These are phyloP conservation scores for Clarias laeviceps DNA, from an alignment of 2,797 vertebrate genomes.

Conservation along the genomic window DNA sequence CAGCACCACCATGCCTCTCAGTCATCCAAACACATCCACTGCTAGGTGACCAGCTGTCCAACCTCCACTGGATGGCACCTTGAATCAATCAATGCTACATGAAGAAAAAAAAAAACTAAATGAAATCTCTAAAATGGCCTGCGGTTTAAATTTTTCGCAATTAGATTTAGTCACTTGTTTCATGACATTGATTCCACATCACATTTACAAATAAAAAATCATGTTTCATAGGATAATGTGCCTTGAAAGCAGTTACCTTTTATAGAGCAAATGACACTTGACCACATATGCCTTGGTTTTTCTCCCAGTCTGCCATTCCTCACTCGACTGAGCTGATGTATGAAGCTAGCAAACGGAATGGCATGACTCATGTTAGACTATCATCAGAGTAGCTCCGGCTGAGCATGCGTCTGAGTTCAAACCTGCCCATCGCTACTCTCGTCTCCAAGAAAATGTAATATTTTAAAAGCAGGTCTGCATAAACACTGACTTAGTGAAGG, in stretches of 20 bases:
- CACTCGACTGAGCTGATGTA: conserved; percentile 8
- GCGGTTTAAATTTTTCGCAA: conserved; percentile 26
- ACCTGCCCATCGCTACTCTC: conserved; percentile 2
- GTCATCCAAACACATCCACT: conserved; percentile 44
- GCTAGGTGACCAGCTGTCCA: conserved; percentile 46
- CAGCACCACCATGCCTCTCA: conserved; percentile 37
- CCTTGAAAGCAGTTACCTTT: conserved; percentile 7
- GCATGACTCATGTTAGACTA: conserved; percentile 3
- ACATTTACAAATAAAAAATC: conserved; percentile 41
- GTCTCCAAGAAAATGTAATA: conserved; percentile 55
- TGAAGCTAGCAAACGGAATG: conserved; percentile 16
- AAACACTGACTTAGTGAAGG: conserved; percentile 44
- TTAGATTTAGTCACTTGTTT: conserved; percentile 41
- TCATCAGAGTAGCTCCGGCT: conserved; percentile 20
- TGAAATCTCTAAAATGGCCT: conserved; percentile 31
- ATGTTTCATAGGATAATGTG: conserved; percentile 25
- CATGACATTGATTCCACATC: conserved; percentile 30
- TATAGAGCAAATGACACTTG: conserved; percentile 27
- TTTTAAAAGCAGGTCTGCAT: conserved; percentile 53
- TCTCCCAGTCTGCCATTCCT: conserved; percentile 28
- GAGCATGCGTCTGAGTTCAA: conserved; percentile 24
- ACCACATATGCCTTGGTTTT: conserved; percentile 1
- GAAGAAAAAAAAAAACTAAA: conserved; percentile 6
- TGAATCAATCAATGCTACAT: conserved; percentile 48
- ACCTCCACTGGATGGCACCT: conserved; percentile 30